phyloP scores from a whole-genome alignment of 2,888 invertebrate genomes.

The Mythimna loreyi region DNA sequence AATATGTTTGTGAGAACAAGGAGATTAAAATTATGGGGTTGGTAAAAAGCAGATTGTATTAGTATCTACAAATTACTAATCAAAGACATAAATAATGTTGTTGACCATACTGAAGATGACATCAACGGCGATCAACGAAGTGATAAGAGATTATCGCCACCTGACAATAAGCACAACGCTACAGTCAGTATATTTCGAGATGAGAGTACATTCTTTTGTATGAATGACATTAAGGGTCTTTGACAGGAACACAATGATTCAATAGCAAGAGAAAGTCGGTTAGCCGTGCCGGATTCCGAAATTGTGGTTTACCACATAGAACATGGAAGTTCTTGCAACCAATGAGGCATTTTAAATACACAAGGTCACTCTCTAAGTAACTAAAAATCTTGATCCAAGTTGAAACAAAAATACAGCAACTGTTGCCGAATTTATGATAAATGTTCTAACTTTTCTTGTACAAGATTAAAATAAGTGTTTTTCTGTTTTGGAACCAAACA shows the following conservation, averaged over 20 bases:
- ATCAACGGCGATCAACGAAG: constrained; percentile 62
- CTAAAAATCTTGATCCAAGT: not conserved
- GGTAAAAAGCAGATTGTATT: not conserved
- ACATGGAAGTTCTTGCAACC: not conserved
- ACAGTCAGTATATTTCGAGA: constrained; percentile 29
- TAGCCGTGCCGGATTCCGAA: constrained; percentile 5
- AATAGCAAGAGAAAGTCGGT: constrained; percentile 26
- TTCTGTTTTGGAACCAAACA: not conserved
- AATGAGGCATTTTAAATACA: constrained; percentile 1
- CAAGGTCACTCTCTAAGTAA: not conserved
- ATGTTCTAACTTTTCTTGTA: not conserved
- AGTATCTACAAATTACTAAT: constrained; percentile 14
- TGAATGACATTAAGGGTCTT: constrained; percentile 9
- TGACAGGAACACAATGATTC: constrained; percentile 11
- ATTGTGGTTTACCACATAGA: constrained; percentile 24
- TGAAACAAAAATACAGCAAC: not conserved
- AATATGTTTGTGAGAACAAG: not conserved
- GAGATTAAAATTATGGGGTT: not conserved
- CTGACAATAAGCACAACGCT: constrained; percentile 14
- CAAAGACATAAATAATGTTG: not conserved
- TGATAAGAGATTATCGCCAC: constrained; percentile 59
- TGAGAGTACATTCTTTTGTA: constrained; percentile 34
- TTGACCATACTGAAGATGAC: constrained; percentile 1
- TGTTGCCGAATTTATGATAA: not conserved
- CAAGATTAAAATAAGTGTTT: constrained; percentile 5